A percentile compares a stretch with the other conserved stretches of the same genome.
phyloP scores from a whole-genome alignment of 2,888 invertebrate species.

The Agrotis puta region DNA sequence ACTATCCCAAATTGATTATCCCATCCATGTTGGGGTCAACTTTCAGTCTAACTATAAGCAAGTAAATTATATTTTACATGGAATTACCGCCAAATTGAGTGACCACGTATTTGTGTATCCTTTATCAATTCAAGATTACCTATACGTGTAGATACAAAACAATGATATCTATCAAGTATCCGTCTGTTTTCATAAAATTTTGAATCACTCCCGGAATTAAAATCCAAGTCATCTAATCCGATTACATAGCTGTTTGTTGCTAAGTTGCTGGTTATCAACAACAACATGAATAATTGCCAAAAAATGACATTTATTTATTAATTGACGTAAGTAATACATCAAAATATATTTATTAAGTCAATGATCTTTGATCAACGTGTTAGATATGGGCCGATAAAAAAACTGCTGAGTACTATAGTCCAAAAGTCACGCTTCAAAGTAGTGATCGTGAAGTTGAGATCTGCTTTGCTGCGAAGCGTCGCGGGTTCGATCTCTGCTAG shows the following conservation, averaged over 20 bases:
- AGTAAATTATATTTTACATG: not conserved
- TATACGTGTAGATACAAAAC: not conserved
- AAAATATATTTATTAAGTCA: conserved; percentile 16
- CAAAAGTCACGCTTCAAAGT: not conserved
- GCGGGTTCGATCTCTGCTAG: no score
- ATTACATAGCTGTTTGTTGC: conserved; percentile 26
- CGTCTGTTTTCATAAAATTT: conserved; percentile 23
- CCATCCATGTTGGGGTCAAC: no score
- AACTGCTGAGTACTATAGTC: conserved; percentile 5
- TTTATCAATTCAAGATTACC: not conserved
- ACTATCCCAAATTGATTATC: no score
- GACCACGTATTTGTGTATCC: not conserved
- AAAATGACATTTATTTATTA: conserved; percentile 1
- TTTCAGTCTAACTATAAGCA: no score
- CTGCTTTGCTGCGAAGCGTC: no score
- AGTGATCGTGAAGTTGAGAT: not conserved
- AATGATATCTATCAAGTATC: conserved; percentile 21
- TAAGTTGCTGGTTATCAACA: conserved; percentile 18
- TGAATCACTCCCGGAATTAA: conserved; percentile 3
- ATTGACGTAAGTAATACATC: conserved; percentile 31
- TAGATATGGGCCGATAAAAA: not conserved
- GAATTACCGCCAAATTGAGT: not conserved
- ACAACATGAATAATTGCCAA: conserved; percentile 24
- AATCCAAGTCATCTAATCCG: conserved; percentile 11
- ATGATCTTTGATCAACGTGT: conserved; percentile 22